phyloP scores from a whole-genome alignment of 1,140 invertebrate genomes.

The Aphis craccivora region DNA sequence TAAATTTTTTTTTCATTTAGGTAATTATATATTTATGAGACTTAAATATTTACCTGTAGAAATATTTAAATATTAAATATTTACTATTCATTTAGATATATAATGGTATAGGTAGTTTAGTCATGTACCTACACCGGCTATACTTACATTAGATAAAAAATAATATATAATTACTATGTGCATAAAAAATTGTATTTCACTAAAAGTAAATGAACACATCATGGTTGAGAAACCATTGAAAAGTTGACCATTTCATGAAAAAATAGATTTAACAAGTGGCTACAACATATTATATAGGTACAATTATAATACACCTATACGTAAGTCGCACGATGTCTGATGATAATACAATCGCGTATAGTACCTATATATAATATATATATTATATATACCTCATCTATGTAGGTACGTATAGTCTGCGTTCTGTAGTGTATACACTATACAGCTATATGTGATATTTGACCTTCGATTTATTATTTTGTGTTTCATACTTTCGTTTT shows the following conservation, averaged over 20 bases:
- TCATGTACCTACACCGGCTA: too few species aligned
- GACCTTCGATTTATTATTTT: constrained; percentile 5
- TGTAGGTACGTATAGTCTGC: not conserved
- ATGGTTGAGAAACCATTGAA: too few species aligned
- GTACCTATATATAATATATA: not conserved
- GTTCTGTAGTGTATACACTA: not conserved
- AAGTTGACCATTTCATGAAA: not conserved
- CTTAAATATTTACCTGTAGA: not conserved
- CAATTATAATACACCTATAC: too few species aligned
- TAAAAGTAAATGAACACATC: not conserved
- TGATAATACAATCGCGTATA: not conserved
- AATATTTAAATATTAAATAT: too few species aligned
- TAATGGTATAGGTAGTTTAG: too few species aligned
- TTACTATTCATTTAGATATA: too few species aligned
- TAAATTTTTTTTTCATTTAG: not conserved
- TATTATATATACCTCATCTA: not conserved
- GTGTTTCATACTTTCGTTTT: not conserved
- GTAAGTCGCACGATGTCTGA: not conserved
- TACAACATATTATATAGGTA: not conserved
- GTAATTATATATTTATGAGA: not conserved
- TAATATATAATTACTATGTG: too few species aligned
- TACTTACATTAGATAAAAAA: too few species aligned
- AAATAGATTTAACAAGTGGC: not conserved
- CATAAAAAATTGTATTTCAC: not conserved
- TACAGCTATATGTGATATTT: not conserved